Evolutionary conservation across 2,113 vertebrate species (phyloP).

Genomic region (Scomber japonicus): DNA sequence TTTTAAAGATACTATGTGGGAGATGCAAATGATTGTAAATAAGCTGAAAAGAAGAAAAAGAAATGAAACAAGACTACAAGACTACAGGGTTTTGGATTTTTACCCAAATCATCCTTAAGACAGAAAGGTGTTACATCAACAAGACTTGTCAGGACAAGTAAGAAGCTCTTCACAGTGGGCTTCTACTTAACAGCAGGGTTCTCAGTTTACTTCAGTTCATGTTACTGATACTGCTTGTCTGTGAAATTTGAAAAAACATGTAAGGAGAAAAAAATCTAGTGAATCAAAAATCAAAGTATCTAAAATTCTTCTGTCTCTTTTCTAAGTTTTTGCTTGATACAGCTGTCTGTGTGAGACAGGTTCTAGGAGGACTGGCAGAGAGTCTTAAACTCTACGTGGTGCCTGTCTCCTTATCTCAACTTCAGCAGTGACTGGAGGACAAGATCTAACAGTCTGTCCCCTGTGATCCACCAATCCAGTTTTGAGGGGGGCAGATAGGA

Average conservation of each 20-base stretch:
- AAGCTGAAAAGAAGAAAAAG: neutral
- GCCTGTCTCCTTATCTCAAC: slow-evolving; percentile 52
- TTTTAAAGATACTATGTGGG: slow-evolving; percentile 3
- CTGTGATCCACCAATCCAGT: slow-evolving; percentile 50
- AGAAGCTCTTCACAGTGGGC: no score
- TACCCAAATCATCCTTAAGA: neutral
- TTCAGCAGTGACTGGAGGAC: slow-evolving; percentile 42
- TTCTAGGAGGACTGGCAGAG: slow-evolving; percentile 27
- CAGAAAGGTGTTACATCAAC: neutral
- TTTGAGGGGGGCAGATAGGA: slow-evolving; percentile 28
- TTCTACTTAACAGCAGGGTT: neutral
- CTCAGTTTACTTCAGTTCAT: neutral
- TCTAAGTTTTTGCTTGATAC: slow-evolving; percentile 23
- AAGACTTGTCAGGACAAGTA: neutral
- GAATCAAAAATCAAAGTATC: slow-evolving; percentile 25
- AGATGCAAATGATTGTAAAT: neutral
- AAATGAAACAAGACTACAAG: neutral
- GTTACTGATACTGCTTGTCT: slow-evolving; percentile 1
- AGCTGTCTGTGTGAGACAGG: slow-evolving; percentile 23
- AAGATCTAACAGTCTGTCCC: slow-evolving; percentile 48
- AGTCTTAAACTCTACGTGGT: slow-evolving; percentile 39
- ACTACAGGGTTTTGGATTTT: neutral
- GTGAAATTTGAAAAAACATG: neutral
- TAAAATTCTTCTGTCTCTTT: slow-evolving; percentile 2
- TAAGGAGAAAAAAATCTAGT: neutral